Percentiles rank a stretch among this genome's conserved stretches.
These are phyloP conservation scores for Lepidotrigona ventralis DNA, from an alignment of 1,140 invertebrate species.

Conservation along the genomic window DNA sequence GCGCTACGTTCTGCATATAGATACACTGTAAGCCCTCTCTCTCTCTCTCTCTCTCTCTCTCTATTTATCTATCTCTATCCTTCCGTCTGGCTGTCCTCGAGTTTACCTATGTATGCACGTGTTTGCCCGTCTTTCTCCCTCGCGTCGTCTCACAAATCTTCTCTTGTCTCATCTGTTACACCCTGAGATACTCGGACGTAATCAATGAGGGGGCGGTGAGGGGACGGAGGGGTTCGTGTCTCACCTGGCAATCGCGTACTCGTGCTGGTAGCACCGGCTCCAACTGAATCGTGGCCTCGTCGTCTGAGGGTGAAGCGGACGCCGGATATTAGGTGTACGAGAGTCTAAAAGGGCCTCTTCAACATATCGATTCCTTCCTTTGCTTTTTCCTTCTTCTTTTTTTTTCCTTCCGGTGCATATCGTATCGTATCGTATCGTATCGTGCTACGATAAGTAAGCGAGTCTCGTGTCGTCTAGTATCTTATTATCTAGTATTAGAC, in stretches of 20 bases:
- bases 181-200: conserved; percentile 63
- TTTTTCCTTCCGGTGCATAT: not conserved
- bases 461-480: too few relatives aligned
- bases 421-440: not conserved
- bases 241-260: conserved; percentile 31
- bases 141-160: conserved; percentile 62
- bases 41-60: not conserved
- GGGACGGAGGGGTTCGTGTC: conserved; percentile 28
- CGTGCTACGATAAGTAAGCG: too few relatives aligned
- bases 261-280: conserved; percentile 12
- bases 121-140: conserved; percentile 3
- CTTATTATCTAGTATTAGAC: too few relatives aligned
- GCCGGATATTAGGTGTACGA: conserved; percentile 37
- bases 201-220: conserved; percentile 55
- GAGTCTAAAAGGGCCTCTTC: conserved; percentile 5
- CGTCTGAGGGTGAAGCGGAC: conserved; percentile 20
- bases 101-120: not conserved
- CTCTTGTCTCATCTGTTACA: conserved; percentile 66
- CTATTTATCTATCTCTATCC: conserved; percentile 20
- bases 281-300: conserved; percentile 13
- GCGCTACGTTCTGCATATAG: conserved; percentile 61
- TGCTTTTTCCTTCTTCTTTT: not conserved
- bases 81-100: conserved; percentile 13
- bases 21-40: conserved; percentile 37
- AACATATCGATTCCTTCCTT: conserved; percentile 7